Conservation (phyloP, 1,140 invertebrate genomes). For the Chrysopa pallens region DNA sequence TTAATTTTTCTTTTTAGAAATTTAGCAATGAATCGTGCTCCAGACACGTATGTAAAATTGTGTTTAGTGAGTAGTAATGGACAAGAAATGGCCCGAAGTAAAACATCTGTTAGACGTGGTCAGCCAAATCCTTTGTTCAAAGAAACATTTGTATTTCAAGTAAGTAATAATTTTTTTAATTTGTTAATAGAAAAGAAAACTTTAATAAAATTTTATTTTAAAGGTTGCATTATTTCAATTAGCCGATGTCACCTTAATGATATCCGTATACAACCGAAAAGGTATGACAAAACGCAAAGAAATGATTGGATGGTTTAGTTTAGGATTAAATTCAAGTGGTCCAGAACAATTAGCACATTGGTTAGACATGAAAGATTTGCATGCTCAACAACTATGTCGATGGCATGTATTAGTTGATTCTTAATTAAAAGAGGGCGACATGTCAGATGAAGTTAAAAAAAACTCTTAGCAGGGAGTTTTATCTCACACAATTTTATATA, state of each 20-base stretch:
- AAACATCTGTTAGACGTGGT: constrained; percentile 73
- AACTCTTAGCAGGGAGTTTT: too few relatives aligned
- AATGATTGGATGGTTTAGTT: constrained; percentile 90
- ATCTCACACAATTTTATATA: too few relatives aligned
- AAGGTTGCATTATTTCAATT: constrained; percentile 87
- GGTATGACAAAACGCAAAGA: constrained; percentile 85
- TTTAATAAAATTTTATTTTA: constrained; percentile 3
- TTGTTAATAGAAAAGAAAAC: neutral
- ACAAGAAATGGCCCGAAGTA: constrained; percentile 80
- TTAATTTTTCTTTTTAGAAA: constrained; percentile 27
- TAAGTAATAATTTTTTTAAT: constrained; percentile 21
- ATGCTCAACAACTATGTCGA: constrained; percentile 49
- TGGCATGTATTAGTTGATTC: constrained; percentile 52
- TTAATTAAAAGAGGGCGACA: constrained; percentile 7
- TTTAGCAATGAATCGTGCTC: constrained; percentile 52
- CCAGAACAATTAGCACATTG: constrained; percentile 86
- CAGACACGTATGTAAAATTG: constrained; percentile 87
- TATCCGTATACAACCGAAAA: constrained; percentile 80
- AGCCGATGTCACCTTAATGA: constrained; percentile 85
- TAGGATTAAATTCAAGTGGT: constrained; percentile 80
- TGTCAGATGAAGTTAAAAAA: too few relatives aligned
- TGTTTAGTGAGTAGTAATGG: constrained; percentile 79
- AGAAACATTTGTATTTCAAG: constrained; percentile 91
- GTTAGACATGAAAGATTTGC: constrained; percentile 69
- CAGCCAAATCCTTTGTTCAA: constrained; percentile 92